Base-by-base conservation (phyloP, 2,888 invertebrate species). In the Drosophila kambysellisi region DNA sequence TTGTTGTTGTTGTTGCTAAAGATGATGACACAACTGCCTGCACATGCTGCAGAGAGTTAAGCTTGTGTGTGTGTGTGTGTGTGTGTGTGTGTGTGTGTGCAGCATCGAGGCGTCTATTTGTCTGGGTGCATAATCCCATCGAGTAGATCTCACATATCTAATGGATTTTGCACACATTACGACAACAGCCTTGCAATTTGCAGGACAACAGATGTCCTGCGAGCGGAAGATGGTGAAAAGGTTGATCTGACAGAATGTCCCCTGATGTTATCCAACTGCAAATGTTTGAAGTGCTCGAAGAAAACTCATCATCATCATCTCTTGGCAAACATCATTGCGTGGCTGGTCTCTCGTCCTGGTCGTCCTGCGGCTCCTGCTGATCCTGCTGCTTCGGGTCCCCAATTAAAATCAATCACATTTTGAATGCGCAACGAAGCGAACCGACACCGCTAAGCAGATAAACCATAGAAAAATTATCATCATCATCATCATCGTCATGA, bases 361-460 rank as follows among this genome's bases (percentile, higher is more conserved):
- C 51, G 64, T 56, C 64, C 61, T 59, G 46, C 51, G 17, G 46
- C 62, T 46, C 35, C 48, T 43, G 29, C 59, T 63, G 53, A 41
- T 58, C 41, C 71, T 51, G 43, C 48, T 58, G 15, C 25, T n/a
- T 53, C 41, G 56, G 61, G 58, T 81, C 76, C 70, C 70, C 83
- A 89, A 89, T 87, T 87, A 89, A 87, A 87, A 84, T 89, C 89
- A 89, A 87, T 87, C 89, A 89, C 81, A 80, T 76, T 83, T 74
- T 63, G 37, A 68, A 76, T 74, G 76, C 79, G 70, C 82, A 82
- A 48, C 78, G 73, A 70, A 76, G 72, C 82, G 77, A 62, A 72
- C 69, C 59, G 65, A 39, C 61, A 53, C 25, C 73, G 53, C 66
- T 83, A 77, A 87, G 82, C 58, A 88, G 84, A 77, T 85, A 85